Conservation (phyloP, 2,113 vertebrate genomes). For the Melanocharis versteri region DNA sequence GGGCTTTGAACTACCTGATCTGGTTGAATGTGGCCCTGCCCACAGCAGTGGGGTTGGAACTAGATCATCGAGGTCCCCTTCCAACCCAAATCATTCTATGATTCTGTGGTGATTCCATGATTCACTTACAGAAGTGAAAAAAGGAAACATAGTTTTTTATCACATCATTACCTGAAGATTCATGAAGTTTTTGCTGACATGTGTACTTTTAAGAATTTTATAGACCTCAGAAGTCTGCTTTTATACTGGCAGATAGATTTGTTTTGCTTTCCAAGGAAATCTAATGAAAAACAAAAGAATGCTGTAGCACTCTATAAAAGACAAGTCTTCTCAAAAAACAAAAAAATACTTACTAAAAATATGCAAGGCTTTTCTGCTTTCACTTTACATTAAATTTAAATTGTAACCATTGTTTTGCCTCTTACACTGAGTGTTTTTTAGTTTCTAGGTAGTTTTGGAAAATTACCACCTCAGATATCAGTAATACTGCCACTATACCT, state of each 20-base stretch:
- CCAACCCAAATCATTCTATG: neutral
- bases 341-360: neutral
- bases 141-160: neutral
- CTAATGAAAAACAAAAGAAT: neutral
- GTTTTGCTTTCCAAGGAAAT: neutral
- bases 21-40: neutral
- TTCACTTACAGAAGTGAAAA: neutral
- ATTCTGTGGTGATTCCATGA: neutral
- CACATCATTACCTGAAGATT: neutral
- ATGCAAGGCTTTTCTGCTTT: neutral
- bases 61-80: neutral
- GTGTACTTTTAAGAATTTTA: neutral
- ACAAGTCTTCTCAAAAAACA: neutral
- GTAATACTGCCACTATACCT: neutral
- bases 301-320: neutral
- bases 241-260: neutral
- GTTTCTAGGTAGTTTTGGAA: neutral
- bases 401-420: neutral
- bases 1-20: neutral
- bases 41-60: fast-evolving
- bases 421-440: neutral
- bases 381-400: neutral
- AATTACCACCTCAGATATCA: neutral
- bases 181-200: neutral
- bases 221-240: neutral